These are phyloP conservation scores for Oophaga pumilio DNA, from an alignment of 2,113 vertebrate genomes.

Conservation along the genomic window DNA sequence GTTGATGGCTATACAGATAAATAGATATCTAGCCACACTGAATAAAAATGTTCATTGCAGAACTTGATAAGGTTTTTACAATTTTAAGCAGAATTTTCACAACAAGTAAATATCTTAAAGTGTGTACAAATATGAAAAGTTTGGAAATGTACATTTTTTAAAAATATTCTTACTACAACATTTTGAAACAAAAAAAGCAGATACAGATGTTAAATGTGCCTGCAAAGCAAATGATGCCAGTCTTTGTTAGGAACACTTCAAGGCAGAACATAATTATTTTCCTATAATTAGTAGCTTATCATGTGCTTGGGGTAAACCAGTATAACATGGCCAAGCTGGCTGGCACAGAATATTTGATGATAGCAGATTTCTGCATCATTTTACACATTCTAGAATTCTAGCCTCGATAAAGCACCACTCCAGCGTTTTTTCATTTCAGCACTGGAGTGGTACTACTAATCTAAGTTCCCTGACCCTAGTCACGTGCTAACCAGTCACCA, in stretches of 20 bases:
- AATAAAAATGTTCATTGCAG: background rate
- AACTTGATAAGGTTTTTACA: background rate
- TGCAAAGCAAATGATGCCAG: background rate
- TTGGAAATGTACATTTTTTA: background rate
- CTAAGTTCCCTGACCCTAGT: too few species aligned
- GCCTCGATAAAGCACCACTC: too few species aligned
- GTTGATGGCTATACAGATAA: constrained; percentile 39
- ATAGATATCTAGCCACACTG: constrained; percentile 7
- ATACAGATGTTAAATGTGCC: background rate
- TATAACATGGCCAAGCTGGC: background rate
- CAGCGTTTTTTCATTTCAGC: too few species aligned
- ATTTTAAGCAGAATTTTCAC: background rate
- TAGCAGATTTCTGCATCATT: background rate
- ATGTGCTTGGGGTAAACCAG: background rate
- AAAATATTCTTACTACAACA: background rate
- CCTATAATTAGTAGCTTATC: background rate
- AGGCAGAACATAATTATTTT: background rate
- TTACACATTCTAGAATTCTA: background rate
- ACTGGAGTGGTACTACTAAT: too few species aligned
- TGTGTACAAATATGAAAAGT: background rate
- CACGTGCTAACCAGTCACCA: too few species aligned
- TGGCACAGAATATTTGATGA: background rate
- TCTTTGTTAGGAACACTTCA: background rate
- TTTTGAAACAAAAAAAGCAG: background rate
- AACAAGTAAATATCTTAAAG: background rate